phyloP scores from a whole-genome alignment of 2,797 vertebrate species.

The Anguilla anguilla region DNA sequence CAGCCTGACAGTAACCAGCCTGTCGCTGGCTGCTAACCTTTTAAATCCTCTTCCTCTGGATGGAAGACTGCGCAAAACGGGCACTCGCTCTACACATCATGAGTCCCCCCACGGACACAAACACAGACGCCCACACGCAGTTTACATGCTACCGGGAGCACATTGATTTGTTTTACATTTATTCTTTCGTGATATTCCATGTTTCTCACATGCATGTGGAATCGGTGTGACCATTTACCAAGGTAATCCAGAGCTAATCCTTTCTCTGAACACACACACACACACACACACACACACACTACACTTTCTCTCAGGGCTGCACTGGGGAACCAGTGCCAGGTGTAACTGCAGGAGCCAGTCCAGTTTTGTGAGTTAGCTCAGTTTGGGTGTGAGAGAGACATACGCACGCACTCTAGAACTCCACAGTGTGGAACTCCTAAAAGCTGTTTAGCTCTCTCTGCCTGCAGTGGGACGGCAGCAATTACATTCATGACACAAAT shows the following conservation, averaged over 20 bases:
- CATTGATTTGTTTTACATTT: neutral
- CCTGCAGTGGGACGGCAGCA: conserved; percentile 69
- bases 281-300: conserved; percentile 27
- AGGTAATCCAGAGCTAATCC: neutral
- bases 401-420: neutral
- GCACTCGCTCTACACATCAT: neutral
- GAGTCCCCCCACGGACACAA: conserved; percentile 14
- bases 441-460: conserved; percentile 77
- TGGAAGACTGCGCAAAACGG: conserved; percentile 12
- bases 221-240: neutral
- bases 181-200: neutral
- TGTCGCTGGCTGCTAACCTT: conserved; percentile 46
- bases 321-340: neutral
- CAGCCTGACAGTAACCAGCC: neutral
- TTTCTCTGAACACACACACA: neutral
- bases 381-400: neutral
- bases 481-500: conserved; percentile 80
- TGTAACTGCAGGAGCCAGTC: neutral
- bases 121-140: conserved; percentile 28
- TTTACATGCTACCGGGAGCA: neutral
- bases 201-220: neutral
- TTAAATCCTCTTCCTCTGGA: conserved; percentile 30
- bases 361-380: neutral
- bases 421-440: conserved; percentile 48
- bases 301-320: neutral